phyloP scores from a whole-genome alignment of 2,113 vertebrate species.

The Apodemus speciosus region DNA sequence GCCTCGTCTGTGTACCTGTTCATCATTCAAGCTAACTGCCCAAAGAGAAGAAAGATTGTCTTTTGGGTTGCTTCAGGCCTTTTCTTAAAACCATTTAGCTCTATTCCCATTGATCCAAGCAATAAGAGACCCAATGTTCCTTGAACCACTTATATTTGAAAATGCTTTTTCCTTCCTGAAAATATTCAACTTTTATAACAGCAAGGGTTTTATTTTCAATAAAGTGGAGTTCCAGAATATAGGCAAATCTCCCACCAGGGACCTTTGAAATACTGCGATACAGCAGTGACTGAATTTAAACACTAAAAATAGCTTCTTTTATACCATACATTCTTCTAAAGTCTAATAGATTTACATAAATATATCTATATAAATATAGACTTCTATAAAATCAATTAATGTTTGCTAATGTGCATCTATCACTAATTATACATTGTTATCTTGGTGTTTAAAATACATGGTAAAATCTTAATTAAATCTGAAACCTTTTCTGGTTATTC shows the following conservation, averaged over 20 bases:
- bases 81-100: slow-evolving; percentile 67
- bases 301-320: slow-evolving; percentile 59
- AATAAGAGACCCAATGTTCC: slow-evolving; percentile 74
- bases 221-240: slow-evolving; percentile 66
- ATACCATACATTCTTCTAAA: slow-evolving; percentile 17
- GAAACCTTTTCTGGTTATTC: neutral
- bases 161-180: slow-evolving; percentile 67
- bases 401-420: slow-evolving; percentile 26
- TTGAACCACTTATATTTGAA: slow-evolving; percentile 72
- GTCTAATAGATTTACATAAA: slow-evolving; percentile 18
- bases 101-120: slow-evolving; percentile 67
- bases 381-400: slow-evolving; percentile 62
- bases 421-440: slow-evolving; percentile 10
- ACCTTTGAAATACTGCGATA: slow-evolving; percentile 59
- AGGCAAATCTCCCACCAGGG: slow-evolving; percentile 64
- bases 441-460: slow-evolving; percentile 37
- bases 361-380: too few species aligned
- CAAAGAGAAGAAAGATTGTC: slow-evolving; percentile 69
- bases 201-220: slow-evolving; percentile 64
- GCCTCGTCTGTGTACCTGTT: slow-evolving; percentile 50
- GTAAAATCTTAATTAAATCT: slow-evolving; percentile 40
- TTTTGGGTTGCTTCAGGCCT: slow-evolving; percentile 67
- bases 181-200: slow-evolving; percentile 71
- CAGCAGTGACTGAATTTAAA: slow-evolving; percentile 65
- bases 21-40: slow-evolving; percentile 45